Evolutionary conservation across 2,888 invertebrate species (phyloP).

Genomic region (Cetonia aurata): DNA sequence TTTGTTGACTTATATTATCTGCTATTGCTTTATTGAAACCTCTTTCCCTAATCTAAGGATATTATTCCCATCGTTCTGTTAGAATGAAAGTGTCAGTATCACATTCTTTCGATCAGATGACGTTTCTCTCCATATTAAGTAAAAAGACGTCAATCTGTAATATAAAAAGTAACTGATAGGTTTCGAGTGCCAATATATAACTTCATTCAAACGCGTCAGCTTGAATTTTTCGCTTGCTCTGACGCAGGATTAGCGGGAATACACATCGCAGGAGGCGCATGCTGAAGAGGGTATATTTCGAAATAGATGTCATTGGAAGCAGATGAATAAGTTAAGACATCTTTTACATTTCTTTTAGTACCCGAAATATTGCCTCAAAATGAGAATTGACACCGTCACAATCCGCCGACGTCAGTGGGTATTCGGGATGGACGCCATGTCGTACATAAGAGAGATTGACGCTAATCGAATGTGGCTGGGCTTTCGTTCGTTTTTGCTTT

Average conservation of each 20-base stretch:
- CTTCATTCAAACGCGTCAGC: constrained; percentile 31
- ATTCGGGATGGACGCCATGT: constrained; percentile 23
- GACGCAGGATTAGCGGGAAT: constrained; percentile 30
- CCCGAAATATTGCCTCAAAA: constrained; percentile 31
- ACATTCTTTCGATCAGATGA: no score
- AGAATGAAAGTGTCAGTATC: no score
- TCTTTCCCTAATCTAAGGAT: no score
- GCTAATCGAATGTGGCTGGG: constrained; percentile 10
- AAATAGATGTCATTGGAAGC: constrained; percentile 19
- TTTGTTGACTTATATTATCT: no score
- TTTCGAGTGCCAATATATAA: constrained; percentile 10
- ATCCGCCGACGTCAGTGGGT: constrained; percentile 18
- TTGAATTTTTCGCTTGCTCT: constrained; percentile 20
- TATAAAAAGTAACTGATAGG: constrained; percentile 25
- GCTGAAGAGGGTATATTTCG: constrained; percentile 12
- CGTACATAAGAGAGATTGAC: constrained; percentile 25
- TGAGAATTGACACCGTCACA: constrained; percentile 29
- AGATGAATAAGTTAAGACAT: constrained; percentile 25
- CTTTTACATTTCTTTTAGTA: constrained; percentile 29
- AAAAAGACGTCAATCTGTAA: constrained; percentile 20
- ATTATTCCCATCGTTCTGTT: no score
- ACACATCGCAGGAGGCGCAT: constrained; percentile 29
- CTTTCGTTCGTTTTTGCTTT: background rate
- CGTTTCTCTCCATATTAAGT: constrained; percentile 10
- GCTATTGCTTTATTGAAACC: no score